A percentile compares a stretch with the other conserved stretches of the same genome.
These are phyloP conservation scores for Falco naumanni DNA, from an alignment of 2,797 vertebrate genomes.

Conservation along the genomic window DNA sequence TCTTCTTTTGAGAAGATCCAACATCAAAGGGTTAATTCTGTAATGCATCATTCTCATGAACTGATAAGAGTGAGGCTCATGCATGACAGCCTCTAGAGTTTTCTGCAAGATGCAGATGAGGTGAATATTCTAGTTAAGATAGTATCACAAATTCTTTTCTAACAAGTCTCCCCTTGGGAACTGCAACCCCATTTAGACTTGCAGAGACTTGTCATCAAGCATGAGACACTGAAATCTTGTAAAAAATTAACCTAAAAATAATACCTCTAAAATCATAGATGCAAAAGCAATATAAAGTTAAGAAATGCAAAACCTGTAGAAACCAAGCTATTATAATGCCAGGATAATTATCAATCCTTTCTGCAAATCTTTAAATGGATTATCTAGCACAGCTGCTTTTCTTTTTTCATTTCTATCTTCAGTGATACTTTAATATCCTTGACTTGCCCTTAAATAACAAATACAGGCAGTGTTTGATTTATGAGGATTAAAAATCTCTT, in stretches of 20 bases:
- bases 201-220: not conserved
- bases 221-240: not conserved
- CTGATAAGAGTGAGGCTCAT: not conserved
- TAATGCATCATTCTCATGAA: not conserved
- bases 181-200: constrained; percentile 6
- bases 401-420: not conserved
- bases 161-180: constrained; percentile 2
- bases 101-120: constrained; percentile 13
- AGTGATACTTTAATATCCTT: constrained; percentile 8
- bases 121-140: not conserved
- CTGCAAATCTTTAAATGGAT: not conserved
- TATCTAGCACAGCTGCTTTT: not conserved
- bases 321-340: constrained; percentile 9
- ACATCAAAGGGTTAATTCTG: not conserved
- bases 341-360: constrained; percentile 46
- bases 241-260: constrained; percentile 26
- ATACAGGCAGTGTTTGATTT: not conserved
- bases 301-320: not conserved
- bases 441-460: constrained; percentile 3
- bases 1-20: not conserved
- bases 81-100: not conserved
- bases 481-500: not conserved
- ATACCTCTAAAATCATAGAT: not conserved
- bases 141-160: not conserved
- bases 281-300: not conserved